Evolutionary conservation across 2,888 invertebrate species (phyloP).

Genomic region (Anthrax anthrax): DNA sequence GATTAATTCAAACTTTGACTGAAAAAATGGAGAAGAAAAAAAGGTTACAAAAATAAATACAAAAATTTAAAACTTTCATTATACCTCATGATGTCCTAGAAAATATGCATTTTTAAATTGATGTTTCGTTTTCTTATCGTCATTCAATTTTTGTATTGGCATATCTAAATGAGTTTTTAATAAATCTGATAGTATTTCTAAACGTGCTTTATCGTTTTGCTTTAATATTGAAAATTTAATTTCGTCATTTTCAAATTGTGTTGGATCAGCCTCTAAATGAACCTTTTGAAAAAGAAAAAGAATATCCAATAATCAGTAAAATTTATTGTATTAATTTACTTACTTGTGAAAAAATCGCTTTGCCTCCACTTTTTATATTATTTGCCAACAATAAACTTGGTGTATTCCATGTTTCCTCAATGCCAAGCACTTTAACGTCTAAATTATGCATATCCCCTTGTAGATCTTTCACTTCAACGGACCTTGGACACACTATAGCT

Average conservation of each 20-base stretch:
- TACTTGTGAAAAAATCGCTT: slow-evolving; percentile 69
- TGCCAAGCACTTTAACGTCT: slow-evolving; percentile 62
- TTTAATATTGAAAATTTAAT: slow-evolving; percentile 41
- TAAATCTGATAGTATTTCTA: slow-evolving; percentile 65
- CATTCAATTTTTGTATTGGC: slow-evolving; percentile 3
- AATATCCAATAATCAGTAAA: no score
- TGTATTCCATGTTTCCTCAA: slow-evolving; percentile 78
- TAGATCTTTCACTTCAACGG: slow-evolving; percentile 36
- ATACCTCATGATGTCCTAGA: slow-evolving; percentile 67
- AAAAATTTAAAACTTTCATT: not conserved
- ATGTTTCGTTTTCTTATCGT: not conserved
- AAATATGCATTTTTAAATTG: slow-evolving; percentile 47
- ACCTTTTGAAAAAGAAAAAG: no score
- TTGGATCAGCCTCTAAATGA: slow-evolving; percentile 66
- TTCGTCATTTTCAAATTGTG: slow-evolving; percentile 48
- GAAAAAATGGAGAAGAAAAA: slow-evolving; percentile 16
- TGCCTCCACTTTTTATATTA: slow-evolving; percentile 48
- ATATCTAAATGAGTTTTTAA: slow-evolving; percentile 49
- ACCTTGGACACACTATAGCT: slow-evolving; percentile 37
- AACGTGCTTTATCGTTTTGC: slow-evolving; percentile 51
- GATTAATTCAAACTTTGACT: slow-evolving; percentile 60
- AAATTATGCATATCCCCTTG: slow-evolving; percentile 48
- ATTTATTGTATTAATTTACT: no score
- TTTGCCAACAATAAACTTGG: slow-evolving; percentile 63
- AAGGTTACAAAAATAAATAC: not conserved